Conservation (phyloP, 2,888 invertebrate genomes). For the Ophioninae sp. region DNA sequence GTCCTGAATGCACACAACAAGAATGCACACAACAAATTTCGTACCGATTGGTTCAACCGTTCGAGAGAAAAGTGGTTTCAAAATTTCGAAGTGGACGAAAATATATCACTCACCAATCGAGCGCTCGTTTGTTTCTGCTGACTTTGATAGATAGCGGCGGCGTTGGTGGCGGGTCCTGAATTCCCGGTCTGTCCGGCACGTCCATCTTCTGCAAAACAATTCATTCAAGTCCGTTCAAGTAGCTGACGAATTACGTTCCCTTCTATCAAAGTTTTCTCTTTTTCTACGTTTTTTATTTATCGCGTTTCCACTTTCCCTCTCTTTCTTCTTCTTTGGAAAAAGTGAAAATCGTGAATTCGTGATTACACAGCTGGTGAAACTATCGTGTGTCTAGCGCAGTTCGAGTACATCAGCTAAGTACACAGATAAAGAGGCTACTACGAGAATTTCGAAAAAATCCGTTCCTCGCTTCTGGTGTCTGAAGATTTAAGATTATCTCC, state of each 20-base stretch:
- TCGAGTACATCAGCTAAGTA: not conserved
- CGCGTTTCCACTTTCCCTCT: not conserved
- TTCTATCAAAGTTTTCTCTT: not conserved
- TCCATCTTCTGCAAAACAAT: constrained; percentile 68
- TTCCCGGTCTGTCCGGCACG: constrained; percentile 70
- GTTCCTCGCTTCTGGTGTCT: too few species aligned
- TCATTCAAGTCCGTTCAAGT: constrained; percentile 20
- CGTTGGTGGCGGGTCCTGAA: constrained; percentile 67
- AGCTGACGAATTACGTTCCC: constrained; percentile 13
- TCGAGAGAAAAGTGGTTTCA: too few species aligned
- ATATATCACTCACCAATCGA: constrained; percentile 67
- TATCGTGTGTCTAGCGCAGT: not conserved
- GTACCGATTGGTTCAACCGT: too few species aligned
- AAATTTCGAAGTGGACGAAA: too few species aligned
- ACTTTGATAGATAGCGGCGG: constrained; percentile 48
- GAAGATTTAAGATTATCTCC: too few species aligned
- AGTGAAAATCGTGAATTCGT: not conserved
- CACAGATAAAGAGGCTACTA: not conserved
- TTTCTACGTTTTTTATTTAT: not conserved
- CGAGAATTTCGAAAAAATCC: not conserved
- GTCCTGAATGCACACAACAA: too few species aligned
- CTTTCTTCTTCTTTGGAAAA: not conserved
- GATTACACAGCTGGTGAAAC: not conserved
- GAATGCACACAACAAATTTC: too few species aligned
- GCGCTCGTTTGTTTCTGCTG: constrained; percentile 62